Conservation (phyloP, 2,888 invertebrate species). For the Brachypterus glaber region DNA sequence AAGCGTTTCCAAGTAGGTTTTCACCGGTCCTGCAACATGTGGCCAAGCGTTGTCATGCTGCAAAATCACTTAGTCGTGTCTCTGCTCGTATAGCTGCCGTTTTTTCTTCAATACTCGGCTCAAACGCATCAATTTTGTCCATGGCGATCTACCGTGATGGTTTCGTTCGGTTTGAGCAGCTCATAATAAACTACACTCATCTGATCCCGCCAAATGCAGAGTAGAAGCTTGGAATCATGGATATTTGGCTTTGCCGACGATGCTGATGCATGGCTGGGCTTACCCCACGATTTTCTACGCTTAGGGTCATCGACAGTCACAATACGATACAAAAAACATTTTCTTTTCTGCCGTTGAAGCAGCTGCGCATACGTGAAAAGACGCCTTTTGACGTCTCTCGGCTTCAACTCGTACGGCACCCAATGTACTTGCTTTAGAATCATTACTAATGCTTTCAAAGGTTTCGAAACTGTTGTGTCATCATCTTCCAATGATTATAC, state of each 20-base stretch:
- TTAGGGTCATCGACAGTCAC: slow-evolving; percentile 13
- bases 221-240: slow-evolving; percentile 17
- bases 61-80: slow-evolving; percentile 23
- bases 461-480: too few species aligned
- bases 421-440: slow-evolving; percentile 6
- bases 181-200: slow-evolving; percentile 13
- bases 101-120: slow-evolving; percentile 9
- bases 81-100: slow-evolving; percentile 13
- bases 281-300: slow-evolving; percentile 21
- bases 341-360: slow-evolving; percentile 10
- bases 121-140: slow-evolving; percentile 13
- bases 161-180: slow-evolving; percentile 9
- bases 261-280: slow-evolving; percentile 19
- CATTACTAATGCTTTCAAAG: too few species aligned
- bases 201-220: slow-evolving; percentile 23
- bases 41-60: slow-evolving; percentile 11
- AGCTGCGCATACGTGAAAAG: slow-evolving; percentile 4
- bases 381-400: slow-evolving; percentile 10
- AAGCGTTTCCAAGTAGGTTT: slow-evolving; percentile 20
- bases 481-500: not conserved
- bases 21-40: slow-evolving; percentile 18
- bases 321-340: slow-evolving; percentile 11
- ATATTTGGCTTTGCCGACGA: slow-evolving; percentile 22
- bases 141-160: slow-evolving; percentile 6
- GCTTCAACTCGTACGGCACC: slow-evolving; percentile 10